These are phyloP conservation scores for Centruroides sculpturatus DNA, from an alignment of 1,140 invertebrate genomes.

Conservation along the genomic window DNA sequence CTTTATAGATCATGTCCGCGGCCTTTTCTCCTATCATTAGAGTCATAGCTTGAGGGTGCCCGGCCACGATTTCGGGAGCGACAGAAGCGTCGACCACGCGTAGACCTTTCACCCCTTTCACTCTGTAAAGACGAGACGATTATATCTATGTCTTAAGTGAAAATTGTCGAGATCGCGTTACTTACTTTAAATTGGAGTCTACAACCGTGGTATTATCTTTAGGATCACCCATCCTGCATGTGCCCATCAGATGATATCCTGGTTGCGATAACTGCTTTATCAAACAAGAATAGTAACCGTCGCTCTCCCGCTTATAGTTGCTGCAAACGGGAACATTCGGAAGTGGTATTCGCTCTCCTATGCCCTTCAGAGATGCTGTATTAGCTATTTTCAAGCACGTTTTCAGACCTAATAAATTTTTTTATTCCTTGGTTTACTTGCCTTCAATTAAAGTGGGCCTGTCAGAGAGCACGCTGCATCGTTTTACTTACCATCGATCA, in stretches of 20 bases:
- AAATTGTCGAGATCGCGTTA: neutral
- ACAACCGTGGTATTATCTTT: conserved; percentile 62
- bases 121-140: conserved; percentile 32
- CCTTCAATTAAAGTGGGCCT: too few species aligned
- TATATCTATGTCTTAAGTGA: too few species aligned
- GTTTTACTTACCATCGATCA: too few species aligned
- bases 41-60: conserved; percentile 50
- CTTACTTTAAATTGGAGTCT: conserved; percentile 46
- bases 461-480: too few species aligned
- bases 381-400: too few species aligned
- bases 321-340: too few species aligned
- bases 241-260: conserved; percentile 43
- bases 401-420: too few species aligned
- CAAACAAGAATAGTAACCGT: conserved; percentile 45
- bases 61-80: conserved; percentile 47
- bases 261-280: conserved; percentile 69
- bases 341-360: too few species aligned
- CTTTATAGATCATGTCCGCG: conserved; percentile 36
- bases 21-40: conserved; percentile 48
- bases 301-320: too few species aligned
- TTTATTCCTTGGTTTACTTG: too few species aligned
- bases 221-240: conserved; percentile 62
- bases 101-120: conserved; percentile 41
- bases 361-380: too few species aligned
- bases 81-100: conserved; percentile 55